A percentile compares a stretch with the other conserved stretches of the same genome.
phyloP scores from a whole-genome alignment of 2,888 invertebrate species.

The Amiota mariae region DNA sequence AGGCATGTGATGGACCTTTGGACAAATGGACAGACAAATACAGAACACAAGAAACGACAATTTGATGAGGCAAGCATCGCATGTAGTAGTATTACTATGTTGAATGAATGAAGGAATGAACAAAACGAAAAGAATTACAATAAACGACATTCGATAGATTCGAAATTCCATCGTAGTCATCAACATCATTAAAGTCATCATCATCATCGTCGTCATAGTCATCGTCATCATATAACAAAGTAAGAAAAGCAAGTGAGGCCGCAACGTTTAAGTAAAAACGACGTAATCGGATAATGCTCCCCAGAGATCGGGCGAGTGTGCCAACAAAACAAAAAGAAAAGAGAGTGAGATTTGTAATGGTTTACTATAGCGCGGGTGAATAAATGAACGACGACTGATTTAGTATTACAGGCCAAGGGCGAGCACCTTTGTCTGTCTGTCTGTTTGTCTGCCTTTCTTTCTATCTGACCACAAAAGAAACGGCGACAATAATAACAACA shows the following conservation, averaged over 20 bases:
- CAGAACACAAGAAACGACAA: conserved; percentile 10
- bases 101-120: too few relatives aligned
- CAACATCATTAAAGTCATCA: not conserved
- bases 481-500: not conserved
- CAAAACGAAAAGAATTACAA: too few relatives aligned
- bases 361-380: too few relatives aligned
- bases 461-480: not conserved
- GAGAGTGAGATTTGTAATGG: too few relatives aligned
- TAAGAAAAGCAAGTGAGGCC: not conserved
- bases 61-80: conserved; percentile 12
- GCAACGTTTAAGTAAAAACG: not conserved
- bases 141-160: conserved; percentile 2
- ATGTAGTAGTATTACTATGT: too few relatives aligned
- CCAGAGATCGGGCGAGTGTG: not conserved
- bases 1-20: conserved; percentile 34
- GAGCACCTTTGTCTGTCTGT: conserved; percentile 16
- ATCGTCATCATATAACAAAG: not conserved
- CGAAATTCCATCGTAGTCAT: conserved; percentile 5
- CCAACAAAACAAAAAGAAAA: too few relatives aligned
- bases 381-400: not conserved
- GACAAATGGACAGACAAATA: not conserved
- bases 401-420: conserved; percentile 9
- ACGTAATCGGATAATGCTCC: conserved; percentile 29
- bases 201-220: not conserved
- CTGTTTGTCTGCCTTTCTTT: not conserved